phyloP scores from a whole-genome alignment of 2,888 invertebrate species.

The Sipha maydis region DNA sequence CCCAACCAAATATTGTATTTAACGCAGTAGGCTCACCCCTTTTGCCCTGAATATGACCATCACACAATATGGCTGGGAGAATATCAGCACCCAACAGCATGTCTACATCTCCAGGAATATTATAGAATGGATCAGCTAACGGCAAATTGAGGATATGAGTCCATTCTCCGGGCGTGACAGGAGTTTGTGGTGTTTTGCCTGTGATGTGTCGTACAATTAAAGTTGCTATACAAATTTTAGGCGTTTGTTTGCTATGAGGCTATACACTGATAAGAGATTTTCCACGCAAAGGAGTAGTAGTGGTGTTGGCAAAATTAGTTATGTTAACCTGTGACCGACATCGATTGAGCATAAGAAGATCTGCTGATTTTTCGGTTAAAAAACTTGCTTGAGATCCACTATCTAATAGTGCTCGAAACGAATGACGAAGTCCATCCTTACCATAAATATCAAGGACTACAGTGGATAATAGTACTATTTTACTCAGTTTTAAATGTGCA shows the following conservation, averaged over 20 bases:
- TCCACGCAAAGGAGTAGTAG: background rate
- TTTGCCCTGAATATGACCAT: background rate
- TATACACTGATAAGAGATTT: background rate
- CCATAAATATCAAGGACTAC: no score
- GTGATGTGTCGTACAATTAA: background rate
- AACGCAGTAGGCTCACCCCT: background rate
- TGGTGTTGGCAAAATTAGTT: background rate
- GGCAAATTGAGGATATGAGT: background rate
- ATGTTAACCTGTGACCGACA: background rate
- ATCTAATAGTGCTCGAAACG: no score
- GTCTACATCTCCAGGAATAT: background rate
- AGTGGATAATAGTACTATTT: no score
- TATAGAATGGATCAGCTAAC: background rate
- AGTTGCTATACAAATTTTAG: background rate
- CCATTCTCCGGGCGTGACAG: background rate
- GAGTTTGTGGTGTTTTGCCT: background rate
- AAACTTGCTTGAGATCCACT: background rate
- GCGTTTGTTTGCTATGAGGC: background rate
- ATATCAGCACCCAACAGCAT: background rate
- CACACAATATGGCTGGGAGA: background rate
- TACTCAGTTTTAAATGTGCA: no score
- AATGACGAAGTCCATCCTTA: no score
- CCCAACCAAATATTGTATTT: background rate
- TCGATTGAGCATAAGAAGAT: background rate
- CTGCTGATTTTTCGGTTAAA: background rate